Percentiles rank a stretch among this genome's conserved stretches.
Conservation (phyloP, 2,797 vertebrate species). For the Leucoraja ocellata region DNA sequence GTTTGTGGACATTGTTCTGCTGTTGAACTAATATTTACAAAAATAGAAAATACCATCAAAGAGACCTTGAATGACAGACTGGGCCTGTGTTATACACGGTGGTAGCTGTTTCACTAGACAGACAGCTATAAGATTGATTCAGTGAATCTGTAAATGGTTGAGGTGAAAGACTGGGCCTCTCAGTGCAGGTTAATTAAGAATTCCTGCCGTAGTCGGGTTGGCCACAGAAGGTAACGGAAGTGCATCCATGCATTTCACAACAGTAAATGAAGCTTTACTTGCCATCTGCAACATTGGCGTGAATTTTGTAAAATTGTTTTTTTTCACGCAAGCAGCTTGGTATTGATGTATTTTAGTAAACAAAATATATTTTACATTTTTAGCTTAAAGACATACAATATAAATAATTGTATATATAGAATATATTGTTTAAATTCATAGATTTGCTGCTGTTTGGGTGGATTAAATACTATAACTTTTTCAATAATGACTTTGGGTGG, state of each 20-base stretch:
- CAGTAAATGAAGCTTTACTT: constrained; percentile 38
- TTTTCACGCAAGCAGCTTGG: constrained; percentile 39
- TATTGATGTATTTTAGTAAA: constrained; percentile 39
- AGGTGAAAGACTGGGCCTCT: constrained; percentile 37
- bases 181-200: constrained; percentile 32
- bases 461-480: constrained; percentile 37
- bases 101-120: constrained; percentile 15
- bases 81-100: constrained; percentile 26
- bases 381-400: constrained; percentile 38
- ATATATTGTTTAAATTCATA: constrained; percentile 39
- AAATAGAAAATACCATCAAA: constrained; percentile 35
- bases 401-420: constrained; percentile 39
- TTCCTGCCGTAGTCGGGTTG: constrained; percentile 29
- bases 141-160: constrained; percentile 37
- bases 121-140: constrained; percentile 36
- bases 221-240: constrained; percentile 15
- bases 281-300: constrained; percentile 36
- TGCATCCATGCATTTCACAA: constrained; percentile 37
- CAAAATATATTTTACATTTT: constrained; percentile 39
- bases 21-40: constrained; percentile 11
- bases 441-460: constrained; percentile 38
- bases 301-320: constrained; percentile 38
- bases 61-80: constrained; percentile 22
- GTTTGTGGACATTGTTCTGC: constrained; percentile 32
- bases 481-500: constrained; percentile 37